phyloP scores from a whole-genome alignment of 2,888 invertebrate genomes.

The Drosophila silvestris region DNA sequence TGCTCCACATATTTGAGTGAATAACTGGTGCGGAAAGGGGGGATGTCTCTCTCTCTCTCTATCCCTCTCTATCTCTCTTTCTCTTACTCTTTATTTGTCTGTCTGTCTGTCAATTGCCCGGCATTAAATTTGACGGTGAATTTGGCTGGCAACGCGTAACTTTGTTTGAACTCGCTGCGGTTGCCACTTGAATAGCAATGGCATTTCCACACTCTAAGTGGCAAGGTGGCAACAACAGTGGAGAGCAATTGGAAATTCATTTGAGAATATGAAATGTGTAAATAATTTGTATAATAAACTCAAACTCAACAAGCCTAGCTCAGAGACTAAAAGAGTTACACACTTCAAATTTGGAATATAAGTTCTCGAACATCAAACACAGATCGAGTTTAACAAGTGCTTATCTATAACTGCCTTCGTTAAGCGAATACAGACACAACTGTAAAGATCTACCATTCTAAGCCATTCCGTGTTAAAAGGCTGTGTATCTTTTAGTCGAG shows the following conservation, averaged over 20 bases:
- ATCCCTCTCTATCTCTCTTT: not conserved
- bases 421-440: not conserved
- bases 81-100: not conserved
- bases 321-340: not conserved
- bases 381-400: not conserved
- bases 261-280: not conserved
- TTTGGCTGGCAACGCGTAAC: conserved; percentile 52
- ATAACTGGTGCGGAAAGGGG: not conserved
- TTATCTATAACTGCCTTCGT: not conserved
- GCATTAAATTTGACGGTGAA: conserved; percentile 54
- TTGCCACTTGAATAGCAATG: conserved; percentile 51
- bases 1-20: conserved; percentile 41
- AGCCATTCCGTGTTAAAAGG: not conserved
- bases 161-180: conserved; percentile 70
- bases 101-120: conserved; percentile 25
- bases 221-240: conserved; percentile 13
- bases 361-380: not conserved
- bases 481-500: not conserved
- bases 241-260: not conserved
- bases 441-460: not conserved
- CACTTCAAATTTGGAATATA: not conserved
- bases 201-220: conserved; percentile 16
- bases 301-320: not conserved
- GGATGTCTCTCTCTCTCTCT: conserved; percentile 1
- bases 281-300: too few species aligned